Base-by-base conservation (phyloP, 2,888 invertebrate species). In the Xestia xanthographa region DNA sequence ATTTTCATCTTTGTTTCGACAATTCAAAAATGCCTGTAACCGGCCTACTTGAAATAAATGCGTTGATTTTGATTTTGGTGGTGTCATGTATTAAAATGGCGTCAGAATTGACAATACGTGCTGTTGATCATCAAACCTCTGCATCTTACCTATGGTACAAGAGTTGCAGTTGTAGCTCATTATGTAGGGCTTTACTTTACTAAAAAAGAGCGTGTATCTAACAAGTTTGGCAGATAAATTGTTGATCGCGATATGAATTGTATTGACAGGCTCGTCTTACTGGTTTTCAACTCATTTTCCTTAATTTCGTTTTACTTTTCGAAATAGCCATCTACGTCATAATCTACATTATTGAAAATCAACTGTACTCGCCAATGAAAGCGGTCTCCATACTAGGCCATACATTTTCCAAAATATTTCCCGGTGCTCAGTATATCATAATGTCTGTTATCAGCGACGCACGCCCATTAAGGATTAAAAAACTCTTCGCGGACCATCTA, bases 401-500 rank as follows among this genome's bases (percentile, higher is more conserved):
- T 6, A 84, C 56, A 58, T 82, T 87, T 87, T 79, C 87, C 91
- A 83, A 91, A 92, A 92, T 91, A 91, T 90, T 89, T 89, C 88
- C 86, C 85, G 84, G 82, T 77, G 78, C 80, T 77, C 91, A 86
- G 92, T 95, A 92, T 91, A 92, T 95, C 95, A 95, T 95, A 93
- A 87, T 85, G 89, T 82, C 86, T 92, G 93, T 92, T 95, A 95
- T 95, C 95, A 92, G 92, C 70, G 72, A 79, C 88, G 86, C 84
- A 85, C 90, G 91, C 86, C 94, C 93, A 94, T 95, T 95, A 94
- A 89, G 93, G 95, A 95, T 95, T 95, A 95, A 95, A 95, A 95
- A 94, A 94, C 93, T 94, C 92, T 94, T 93, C 92, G 91, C 92
- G 91, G 88, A 82, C 92, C 94, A 94, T 93, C 93, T 91, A 92